Base-by-base conservation (phyloP, 2,797 vertebrate genomes). In the Pseudochaenichthys georgianus region DNA sequence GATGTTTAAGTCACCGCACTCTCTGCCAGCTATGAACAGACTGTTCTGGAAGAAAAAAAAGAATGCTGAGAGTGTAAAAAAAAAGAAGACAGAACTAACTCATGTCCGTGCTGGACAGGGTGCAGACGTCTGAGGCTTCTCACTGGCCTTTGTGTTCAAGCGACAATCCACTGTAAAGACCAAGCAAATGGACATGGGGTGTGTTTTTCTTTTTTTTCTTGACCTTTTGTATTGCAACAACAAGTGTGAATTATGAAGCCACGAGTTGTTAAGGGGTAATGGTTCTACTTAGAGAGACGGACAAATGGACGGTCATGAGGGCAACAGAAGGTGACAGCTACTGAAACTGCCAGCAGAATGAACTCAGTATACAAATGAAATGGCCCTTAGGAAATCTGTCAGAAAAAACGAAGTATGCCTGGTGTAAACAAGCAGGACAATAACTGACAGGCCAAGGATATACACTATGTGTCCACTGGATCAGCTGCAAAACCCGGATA, bases 81-180 rank as follows among this genome's bases (percentile, higher is more conserved):
- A 38, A 78, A 84, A 77, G 8, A 38, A 9, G 75, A 90, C 63
- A 78, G 83, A 89, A 90, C 81, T 86, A 75, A 67, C 61, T 48
- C 28, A 83, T 82, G 92, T 93, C 92, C 94, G 92, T 84, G 89
- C 89, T 86, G 91, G 93, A 93, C 93, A 82, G 86, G 83, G 90
- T 94, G 88, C 93, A 88, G 90, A 90, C 50, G 23, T 85, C 70
- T 55, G 71, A 89, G 90, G 90, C 90, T 93, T 87, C 85, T 86
- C 89, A 86, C 75, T 89, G 72, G 94, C 92, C 94, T 94, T 94
- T 92, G 87, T 93, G 93, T 95, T 95, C 81, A 93, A 93, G 93
- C 90, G 95, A 95, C 95, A 95, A 95, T 96, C 95, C 94, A 94
- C 93, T 94, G 93, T 92, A 93, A 93, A 94, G 93, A 94, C 93